A percentile compares a stretch with the other conserved stretches of the same genome.
Evolutionary conservation across 2,797 vertebrate genomes (phyloP).

Genomic region (Enteromius anoplus): DNA sequence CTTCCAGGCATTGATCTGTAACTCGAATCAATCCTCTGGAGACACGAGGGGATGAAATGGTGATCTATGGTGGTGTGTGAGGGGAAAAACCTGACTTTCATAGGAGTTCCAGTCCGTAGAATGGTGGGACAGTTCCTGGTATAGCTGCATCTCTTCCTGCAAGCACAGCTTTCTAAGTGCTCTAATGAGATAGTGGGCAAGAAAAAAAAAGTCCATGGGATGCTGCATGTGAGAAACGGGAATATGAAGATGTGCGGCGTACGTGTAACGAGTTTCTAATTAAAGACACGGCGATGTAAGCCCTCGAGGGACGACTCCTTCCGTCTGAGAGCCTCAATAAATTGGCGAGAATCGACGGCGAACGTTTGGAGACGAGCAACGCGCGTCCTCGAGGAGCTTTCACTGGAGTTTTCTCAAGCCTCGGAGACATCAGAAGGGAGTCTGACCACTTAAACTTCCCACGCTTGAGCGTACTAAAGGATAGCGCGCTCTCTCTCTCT

Average conservation of each 20-base stretch:
- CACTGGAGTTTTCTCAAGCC: conserved; percentile 57
- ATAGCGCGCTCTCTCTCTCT: conserved; percentile 56
- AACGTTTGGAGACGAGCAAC: conserved; percentile 59
- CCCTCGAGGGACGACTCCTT: conserved; percentile 78
- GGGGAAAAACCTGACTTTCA: conserved; percentile 51
- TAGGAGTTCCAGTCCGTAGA: conserved; percentile 55
- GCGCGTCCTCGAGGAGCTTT: conserved; percentile 67
- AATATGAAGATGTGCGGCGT: conserved; percentile 42
- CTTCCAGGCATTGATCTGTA: conserved; percentile 61
- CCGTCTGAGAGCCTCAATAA: conserved; percentile 77
- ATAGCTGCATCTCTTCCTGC: conserved; percentile 55
- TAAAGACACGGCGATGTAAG: conserved; percentile 71
- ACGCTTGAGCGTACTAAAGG: conserved; percentile 69
- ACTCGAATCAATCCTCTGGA: conserved; percentile 52
- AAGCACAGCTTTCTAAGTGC: conserved; percentile 61
- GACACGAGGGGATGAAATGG: conserved; percentile 54
- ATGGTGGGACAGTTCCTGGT: conserved; percentile 71
- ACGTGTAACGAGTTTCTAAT: conserved; percentile 71
- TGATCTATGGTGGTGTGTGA: conserved; percentile 55
- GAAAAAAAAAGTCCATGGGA: background rate
- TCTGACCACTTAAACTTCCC: conserved; percentile 65
- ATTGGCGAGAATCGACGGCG: conserved; percentile 65
- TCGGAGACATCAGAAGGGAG: conserved; percentile 65
- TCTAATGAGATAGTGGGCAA: conserved; percentile 48
- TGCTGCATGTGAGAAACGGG: conserved; percentile 50